Evolutionary conservation across 2,888 invertebrate species (phyloP), one percentile per base, ranked within the genome.

Genomic region (Acleris cristana): DNA sequence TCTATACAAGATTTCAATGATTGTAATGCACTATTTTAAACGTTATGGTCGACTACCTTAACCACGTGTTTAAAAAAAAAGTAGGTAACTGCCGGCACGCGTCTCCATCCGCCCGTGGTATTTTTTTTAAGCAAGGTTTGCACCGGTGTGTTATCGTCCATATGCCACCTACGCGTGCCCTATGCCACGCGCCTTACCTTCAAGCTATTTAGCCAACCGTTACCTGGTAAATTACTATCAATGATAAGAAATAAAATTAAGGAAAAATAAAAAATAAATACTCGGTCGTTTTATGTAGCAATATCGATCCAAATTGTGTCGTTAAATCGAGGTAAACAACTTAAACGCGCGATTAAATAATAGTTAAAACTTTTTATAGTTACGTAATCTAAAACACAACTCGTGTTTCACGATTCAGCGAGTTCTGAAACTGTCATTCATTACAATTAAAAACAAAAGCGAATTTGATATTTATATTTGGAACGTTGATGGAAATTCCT

Each of bases 161-260:
- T 89, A 92, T 92, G 91, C 82, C 85, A 87, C 88, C 76, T 76
- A 80, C 90, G 88, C 90, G 91, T 89, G 90, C 82, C 82, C 76
- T 82, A 79, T 74, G 59, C 58, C 19, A 51, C 18, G n/a, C 12
- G 48, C 62, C 45, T 52, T 61, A 7, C 18, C 30, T 12, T 30
- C 19, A 60, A 67, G 64, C 49, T 68, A 71, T 70, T 74, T 80
- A 80, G 69, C 85, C 78, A 72, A 84, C 80, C 86, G 79, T 84
- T 71, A 72, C 78, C 14, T 7, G 40, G 51, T 44, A 48, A 65
- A 66, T 61, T 61, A n/a, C 44, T 56, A 30, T 51, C 53, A 65
- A 61, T 59, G 49, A 19, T 21, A 54, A 18, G 14, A 44, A 23
- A 10, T 30, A 56, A 62, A 66, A 61, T 52, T 61, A 48, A 7